These are phyloP conservation scores for Sebastes miniatus DNA, from an alignment of 2,797 vertebrate species.

Conservation along the genomic window DNA sequence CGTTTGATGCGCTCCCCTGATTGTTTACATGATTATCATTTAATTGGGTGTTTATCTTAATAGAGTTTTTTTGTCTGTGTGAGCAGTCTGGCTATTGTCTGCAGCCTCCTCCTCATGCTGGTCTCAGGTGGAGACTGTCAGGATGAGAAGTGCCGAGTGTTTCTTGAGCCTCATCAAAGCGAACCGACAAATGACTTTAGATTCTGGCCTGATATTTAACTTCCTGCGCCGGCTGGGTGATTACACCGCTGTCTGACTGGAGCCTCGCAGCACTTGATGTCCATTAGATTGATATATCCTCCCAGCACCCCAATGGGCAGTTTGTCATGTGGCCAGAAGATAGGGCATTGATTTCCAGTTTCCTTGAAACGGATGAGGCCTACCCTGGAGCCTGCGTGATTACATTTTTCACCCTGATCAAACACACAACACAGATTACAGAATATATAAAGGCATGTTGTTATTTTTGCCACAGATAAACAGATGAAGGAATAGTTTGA, in stretches of 20 bases:
- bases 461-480: not conserved
- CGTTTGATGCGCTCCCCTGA: conserved; percentile 37
- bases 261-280: conserved; percentile 32
- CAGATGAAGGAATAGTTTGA: not conserved
- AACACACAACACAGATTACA: not conserved
- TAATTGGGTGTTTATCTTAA: conserved; percentile 17
- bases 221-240: conserved; percentile 20
- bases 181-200: conserved; percentile 10
- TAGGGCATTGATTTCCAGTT: conserved; percentile 46
- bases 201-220: conserved; percentile 21
- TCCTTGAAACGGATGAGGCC: conserved; percentile 2
- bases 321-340: conserved; percentile 50
- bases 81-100: not conserved
- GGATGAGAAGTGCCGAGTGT: conserved; percentile 1
- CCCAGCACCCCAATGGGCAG: conserved; percentile 9
- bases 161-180: conserved; percentile 20
- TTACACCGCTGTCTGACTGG: conserved; percentile 22
- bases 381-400: conserved; percentile 16
- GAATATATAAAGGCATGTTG: not conserved
- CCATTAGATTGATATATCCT: conserved; percentile 31
- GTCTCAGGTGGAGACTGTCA: conserved; percentile 33
- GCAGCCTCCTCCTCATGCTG: conserved; percentile 5
- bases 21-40: conserved; percentile 38
- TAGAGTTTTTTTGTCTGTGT: not conserved
- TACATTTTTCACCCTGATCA: conserved; percentile 5